Percentiles rank a stretch among this genome's conserved stretches.
Evolutionary conservation across 2,888 invertebrate genomes (phyloP).

Genomic region (Disparrhopalites patrizii): DNA sequence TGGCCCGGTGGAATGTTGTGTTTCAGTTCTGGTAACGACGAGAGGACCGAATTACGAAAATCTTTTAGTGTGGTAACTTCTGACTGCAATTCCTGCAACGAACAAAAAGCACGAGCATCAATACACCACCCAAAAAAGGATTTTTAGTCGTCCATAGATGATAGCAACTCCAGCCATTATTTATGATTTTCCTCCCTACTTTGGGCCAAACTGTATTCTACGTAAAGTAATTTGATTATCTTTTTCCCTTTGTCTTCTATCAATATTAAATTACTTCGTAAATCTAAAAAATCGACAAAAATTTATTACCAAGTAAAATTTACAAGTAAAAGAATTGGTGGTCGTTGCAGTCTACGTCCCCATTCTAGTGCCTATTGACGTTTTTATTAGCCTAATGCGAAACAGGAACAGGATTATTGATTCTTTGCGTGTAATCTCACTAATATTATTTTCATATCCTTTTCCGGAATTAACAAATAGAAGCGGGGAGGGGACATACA

Average conservation of each 20-base stretch:
- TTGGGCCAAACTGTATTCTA: background rate
- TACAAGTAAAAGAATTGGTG: no score
- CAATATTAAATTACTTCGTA: background rate
- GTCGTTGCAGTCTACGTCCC: no score
- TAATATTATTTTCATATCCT: background rate
- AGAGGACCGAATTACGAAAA: constrained; percentile 40
- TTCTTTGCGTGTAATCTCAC: background rate
- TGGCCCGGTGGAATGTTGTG: constrained; percentile 20
- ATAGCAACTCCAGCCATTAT: background rate
- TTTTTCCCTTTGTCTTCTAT: background rate
- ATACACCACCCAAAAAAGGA: no score
- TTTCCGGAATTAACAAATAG: no score
- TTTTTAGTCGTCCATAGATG: no score
- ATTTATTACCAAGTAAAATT: no score
- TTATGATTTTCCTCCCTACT: background rate
- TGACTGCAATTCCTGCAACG: constrained; percentile 20
- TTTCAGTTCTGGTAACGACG: constrained; percentile 31
- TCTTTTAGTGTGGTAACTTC: constrained; percentile 37
- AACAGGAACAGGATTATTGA: background rate
- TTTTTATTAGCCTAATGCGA: no score
- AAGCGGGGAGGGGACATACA: no score
- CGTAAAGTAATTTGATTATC: background rate
- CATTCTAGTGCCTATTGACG: no score
- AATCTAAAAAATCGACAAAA: no score
- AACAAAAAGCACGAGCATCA: constrained; percentile 3